Base-by-base conservation (phyloP, 2,888 invertebrate species). In the Nymphalis polychloros region DNA sequence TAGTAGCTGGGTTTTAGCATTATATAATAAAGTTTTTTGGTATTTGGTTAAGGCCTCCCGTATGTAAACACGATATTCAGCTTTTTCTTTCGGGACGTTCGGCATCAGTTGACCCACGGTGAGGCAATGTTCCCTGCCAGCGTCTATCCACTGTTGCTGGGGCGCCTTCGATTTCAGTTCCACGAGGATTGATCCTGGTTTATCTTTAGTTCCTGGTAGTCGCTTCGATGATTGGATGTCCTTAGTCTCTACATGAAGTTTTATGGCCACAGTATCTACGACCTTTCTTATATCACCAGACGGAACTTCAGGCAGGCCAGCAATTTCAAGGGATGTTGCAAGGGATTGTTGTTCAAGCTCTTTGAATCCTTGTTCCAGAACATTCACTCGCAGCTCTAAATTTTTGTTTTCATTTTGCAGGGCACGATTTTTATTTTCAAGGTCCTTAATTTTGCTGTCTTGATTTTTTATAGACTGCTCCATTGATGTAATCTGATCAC, bases 341-440 rank as follows among this genome's bases (percentile, higher is more conserved):
- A 78, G 63, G 3, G 48, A 17, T 47, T 71, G 72, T 60, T 76
- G 75, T 31, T 76, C 75, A n/a, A 69, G 10, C 69, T 20, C 10
- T 2, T 53, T 70, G 7, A 71, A 17, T 8, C 52, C 55, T 62
- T 75, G 73, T 69, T 76, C 76, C 1, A 77, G 41, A 0, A 53
- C 69, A 4, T 59, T 16, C 3, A 77, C 60, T 23, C 74, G 61
- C 5, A 73, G 57, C 35, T 76, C 75, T 1, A 77, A 27, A 41
- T 77, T 72, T 27, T 53, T 53, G 27, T 53, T 53, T 16, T 53
- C 27, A 20, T 53, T 57, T 74, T 74, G 55, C 17, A 71, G 59
- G n/a, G 75, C 76, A 35, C 70, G 59, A 59, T 77, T 74, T 75
- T 77, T 75, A 48, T 73, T 60, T 35, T 74, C 72, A 1, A 75